Base-by-base conservation (phyloP, 2,113 vertebrate genomes). In the Salvator merianae region DNA sequence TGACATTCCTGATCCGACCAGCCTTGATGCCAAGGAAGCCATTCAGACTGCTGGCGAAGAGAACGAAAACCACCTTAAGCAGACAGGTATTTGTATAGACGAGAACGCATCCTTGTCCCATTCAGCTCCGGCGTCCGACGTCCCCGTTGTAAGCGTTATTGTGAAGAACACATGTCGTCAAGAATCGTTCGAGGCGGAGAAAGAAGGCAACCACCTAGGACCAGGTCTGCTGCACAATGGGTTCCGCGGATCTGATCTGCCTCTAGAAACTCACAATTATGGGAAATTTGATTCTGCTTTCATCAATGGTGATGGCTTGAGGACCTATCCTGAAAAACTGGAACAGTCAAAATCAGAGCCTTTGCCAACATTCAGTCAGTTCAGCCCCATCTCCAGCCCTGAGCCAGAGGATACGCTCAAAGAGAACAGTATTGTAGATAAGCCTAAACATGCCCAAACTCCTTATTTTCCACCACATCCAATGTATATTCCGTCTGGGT, bases 1-100 rank as follows among this genome's bases (percentile, higher is more conserved):
- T 95, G 98, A 99, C 96, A 99, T 99, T 96, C 98, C 98, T 8
- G 98, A 99, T 94, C 97, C 98, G 0, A 98, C 98, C 2, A 97
- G 98, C 91, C 96, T 99, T 30, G 98, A 98, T 89, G 97, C 97
- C 86, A 99, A 99, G 94, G 98, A 99, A 93, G 95, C 97, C 88
- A 97, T 98, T 83, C 97, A 97, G 1, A 95, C 96, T 5, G 89
- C 95, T 82, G 97, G 97, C 1, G 98, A 99, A 92, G 98, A 99
- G 82, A 91, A 88, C 1, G 98, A 98, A 85, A 96, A 94, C 86
- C 97, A 97, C 68, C 94, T 98, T 38, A 99, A 98, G 86, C 95
- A 97, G 1, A 79, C 97, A 0, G 97, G 95, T 79, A 95, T 98
- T 81, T 97, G 98, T 86, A 94, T 98, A 26, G 98, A 98, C 70